phyloP scores from a whole-genome alignment of 2,888 invertebrate species.

The Oxycera nigricornis region DNA sequence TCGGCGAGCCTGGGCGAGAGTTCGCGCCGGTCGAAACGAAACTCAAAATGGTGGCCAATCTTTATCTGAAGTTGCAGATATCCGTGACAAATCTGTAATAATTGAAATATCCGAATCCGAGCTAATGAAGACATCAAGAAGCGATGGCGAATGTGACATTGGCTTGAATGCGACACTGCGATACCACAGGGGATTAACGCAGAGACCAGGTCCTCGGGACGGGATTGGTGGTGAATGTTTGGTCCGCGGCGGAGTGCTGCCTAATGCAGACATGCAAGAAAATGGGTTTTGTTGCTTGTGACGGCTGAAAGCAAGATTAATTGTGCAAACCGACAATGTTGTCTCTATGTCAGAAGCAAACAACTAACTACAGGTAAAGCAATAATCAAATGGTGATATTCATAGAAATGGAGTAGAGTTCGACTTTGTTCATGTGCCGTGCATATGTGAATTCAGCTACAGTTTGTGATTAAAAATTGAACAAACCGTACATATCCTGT shows the following conservation, averaged over 20 bases:
- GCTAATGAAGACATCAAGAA: constrained; percentile 46
- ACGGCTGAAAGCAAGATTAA: constrained; percentile 36
- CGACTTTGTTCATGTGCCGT: no score
- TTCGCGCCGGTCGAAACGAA: not conserved
- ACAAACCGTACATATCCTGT: no score
- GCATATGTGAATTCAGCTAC: no score
- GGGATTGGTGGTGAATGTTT: not conserved
- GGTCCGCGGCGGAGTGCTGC: not conserved
- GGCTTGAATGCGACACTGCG: not conserved
- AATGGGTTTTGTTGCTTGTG: constrained; percentile 17
- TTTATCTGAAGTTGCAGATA: constrained; percentile 2
- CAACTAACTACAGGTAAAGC: constrained; percentile 23
- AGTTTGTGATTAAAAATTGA: no score
- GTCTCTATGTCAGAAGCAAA: constrained; percentile 32
- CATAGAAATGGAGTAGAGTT: not conserved
- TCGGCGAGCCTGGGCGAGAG: not conserved
- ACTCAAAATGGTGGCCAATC: constrained; percentile 38
- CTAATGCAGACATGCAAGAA: constrained; percentile 4
- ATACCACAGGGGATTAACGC: not conserved
- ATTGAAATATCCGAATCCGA: constrained; percentile 42
- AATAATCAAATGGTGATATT: not conserved
- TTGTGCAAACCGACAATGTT: constrained; percentile 32
- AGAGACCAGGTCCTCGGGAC: constrained; percentile 13
- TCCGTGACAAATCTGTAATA: constrained; percentile 42
- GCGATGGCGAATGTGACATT: constrained; percentile 3